Percentiles rank a stretch among this genome's conserved stretches.
These are phyloP conservation scores for Ryuthela nishihirai DNA, from an alignment of 2,888 invertebrate species.

Conservation along the genomic window DNA sequence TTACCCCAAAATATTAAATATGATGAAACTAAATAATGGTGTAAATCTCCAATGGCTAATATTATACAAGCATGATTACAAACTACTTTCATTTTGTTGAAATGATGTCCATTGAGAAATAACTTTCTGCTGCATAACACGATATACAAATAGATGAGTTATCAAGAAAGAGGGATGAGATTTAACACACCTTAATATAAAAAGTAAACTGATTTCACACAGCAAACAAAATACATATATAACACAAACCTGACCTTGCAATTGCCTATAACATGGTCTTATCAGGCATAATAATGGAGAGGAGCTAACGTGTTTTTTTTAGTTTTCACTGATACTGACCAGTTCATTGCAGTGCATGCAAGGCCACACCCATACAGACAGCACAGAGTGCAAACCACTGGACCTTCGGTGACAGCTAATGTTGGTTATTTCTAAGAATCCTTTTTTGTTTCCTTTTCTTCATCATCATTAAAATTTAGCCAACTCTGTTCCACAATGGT, in stretches of 20 bases:
- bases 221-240: conserved; percentile 37
- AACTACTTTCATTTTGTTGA: no score
- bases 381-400: conserved; percentile 34
- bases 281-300: conserved; percentile 29
- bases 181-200: conserved; percentile 37
- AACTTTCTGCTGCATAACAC: conserved; percentile 19
- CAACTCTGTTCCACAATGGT: conserved; percentile 58
- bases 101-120: no score
- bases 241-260: conserved; percentile 36
- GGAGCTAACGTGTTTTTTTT: conserved; percentile 4
- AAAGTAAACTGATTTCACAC: conserved; percentile 29
- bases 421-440: conserved; percentile 39
- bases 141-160: conserved; percentile 37
- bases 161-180: conserved; percentile 19
- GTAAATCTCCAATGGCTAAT: no score
- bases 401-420: conserved; percentile 24
- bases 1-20: no score
- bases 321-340: conserved; percentile 24
- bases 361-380: conserved; percentile 36
- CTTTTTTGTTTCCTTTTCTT: conserved; percentile 42
- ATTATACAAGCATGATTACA: no score
- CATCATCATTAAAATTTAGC: conserved; percentile 46
- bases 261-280: conserved; percentile 31
- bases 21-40: no score
- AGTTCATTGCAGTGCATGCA: conserved; percentile 36